Evolutionary conservation across 2,113 vertebrate genomes (phyloP).

Genomic region (Mixornis gularis): DNA sequence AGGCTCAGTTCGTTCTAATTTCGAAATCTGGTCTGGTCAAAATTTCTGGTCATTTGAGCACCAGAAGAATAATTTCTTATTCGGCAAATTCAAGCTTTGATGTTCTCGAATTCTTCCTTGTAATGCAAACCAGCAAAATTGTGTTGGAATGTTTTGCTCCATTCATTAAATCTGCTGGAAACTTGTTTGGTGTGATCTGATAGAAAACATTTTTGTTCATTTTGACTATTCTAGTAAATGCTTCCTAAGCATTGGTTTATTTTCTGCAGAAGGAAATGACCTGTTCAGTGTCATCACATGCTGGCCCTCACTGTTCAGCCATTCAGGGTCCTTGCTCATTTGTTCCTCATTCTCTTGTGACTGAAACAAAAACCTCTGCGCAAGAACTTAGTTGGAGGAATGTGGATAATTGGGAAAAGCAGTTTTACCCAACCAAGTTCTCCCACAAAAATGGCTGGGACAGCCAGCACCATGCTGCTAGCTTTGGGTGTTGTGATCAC

Average conservation of each 20-base stretch:
- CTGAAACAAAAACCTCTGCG: background rate
- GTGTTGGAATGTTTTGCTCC: background rate
- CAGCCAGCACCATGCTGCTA: background rate
- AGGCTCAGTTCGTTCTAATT: background rate
- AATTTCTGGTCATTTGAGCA: background rate
- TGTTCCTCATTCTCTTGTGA: background rate
- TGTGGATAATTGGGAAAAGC: conserved; percentile 7
- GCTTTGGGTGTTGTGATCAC: background rate
- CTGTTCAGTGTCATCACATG: background rate
- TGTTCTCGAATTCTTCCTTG: background rate
- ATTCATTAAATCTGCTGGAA: background rate
- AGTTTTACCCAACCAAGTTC: background rate
- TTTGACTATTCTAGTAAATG: background rate
- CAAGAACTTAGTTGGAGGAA: background rate
- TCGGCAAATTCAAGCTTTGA: background rate
- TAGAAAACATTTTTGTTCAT: background rate
- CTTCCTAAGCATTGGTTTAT: background rate
- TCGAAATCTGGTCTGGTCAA: background rate
- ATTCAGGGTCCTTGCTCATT: background rate
- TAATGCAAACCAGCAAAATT: conserved; percentile 1
- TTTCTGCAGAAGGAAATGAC: background rate
- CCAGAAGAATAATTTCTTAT: background rate
- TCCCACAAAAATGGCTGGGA: background rate
- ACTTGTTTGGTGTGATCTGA: background rate
- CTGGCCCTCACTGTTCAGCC: background rate